Base-by-base conservation (phyloP, 2,888 invertebrate genomes). In the Oasisia sp. region DNA sequence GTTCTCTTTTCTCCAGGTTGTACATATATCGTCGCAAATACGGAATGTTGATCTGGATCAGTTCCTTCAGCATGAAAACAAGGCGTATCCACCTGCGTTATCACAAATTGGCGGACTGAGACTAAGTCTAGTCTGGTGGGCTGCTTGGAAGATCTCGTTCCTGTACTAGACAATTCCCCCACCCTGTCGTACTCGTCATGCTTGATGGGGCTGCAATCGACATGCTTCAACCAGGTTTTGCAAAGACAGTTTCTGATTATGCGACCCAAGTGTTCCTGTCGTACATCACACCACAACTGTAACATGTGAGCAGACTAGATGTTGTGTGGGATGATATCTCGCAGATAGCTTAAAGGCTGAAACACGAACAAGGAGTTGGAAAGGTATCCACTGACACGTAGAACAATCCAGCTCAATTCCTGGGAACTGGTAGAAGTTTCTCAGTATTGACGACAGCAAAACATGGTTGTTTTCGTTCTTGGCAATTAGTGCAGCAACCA, bases 271-370 rank as follows among this genome's bases (percentile, higher is more conserved):
- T 27, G 74, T 74, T n/a, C 27, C 74, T 74, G 56, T 27, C 74
- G 27, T 74, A 93, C 56, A 50, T 93, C 12, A 12, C 89, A 74
- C 32, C 58, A 19, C 93, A 94, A 74, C 91, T 94, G 32, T 14
- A 45, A 19, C 90, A 89, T 14, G 91, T 90, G 14, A 74, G 91
- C 5, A 91, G 94, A 56, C 12, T 94, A 11, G 94, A 94, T 89
- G 58, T 93, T 45, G 92, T 93, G 7, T 94, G 92, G 93, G 94
- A 94, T 92, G 92, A 19, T 94, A 94, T 92, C 8, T 89, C 14
- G 32, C 90, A 32, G 91, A 93, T 14, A 93, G 93, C 91, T 90
- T 94, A 50, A 94, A 94, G 91, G 93, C 91, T 32, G 32, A 89
- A 14, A 93, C 93, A n/a, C 50, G 94, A 32, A 58, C 91, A 12